A percentile compares a stretch with the other conserved stretches of the same genome.
phyloP scores from a whole-genome alignment of 2,888 invertebrate species.

The Biston betularia region DNA sequence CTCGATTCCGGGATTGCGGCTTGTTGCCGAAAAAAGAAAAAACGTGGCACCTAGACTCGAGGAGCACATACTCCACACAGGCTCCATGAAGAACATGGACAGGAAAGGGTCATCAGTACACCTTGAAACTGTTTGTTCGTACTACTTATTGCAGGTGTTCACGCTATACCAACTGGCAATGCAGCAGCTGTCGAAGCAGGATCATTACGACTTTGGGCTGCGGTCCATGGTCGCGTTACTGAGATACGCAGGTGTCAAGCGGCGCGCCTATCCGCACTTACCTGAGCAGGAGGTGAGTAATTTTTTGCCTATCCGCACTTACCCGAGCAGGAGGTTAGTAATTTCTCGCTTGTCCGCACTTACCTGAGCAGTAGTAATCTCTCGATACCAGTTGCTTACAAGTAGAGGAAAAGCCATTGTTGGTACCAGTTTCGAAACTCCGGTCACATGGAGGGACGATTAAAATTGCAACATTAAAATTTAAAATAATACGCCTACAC shows the following conservation, averaged over 20 bases:
- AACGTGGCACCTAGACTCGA: too few species aligned
- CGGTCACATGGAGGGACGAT: too few species aligned
- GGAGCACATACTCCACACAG: too few species aligned
- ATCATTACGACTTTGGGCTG: conserved; percentile 96
- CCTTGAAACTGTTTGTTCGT: background rate
- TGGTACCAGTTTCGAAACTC: too few species aligned
- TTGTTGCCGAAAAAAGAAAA: too few species aligned
- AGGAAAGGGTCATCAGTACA: too few species aligned
- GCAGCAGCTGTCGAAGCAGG: conserved; percentile 95
- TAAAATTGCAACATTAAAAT: too few species aligned
- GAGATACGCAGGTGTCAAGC: conserved; percentile 93
- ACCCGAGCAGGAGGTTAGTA: conserved; percentile 90
- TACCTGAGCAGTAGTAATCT: conserved; percentile 87
- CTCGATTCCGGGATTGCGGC: too few species aligned
- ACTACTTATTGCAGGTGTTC: conserved; percentile 84
- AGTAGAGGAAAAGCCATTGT: too few species aligned
- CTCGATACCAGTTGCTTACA: background rate
- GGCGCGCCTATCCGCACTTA: conserved; percentile 88
- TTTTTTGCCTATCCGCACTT: conserved; percentile 65
- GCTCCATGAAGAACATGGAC: too few species aligned
- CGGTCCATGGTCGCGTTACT: conserved; percentile 94
- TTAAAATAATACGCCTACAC: too few species aligned
- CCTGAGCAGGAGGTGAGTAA: conserved; percentile 90
- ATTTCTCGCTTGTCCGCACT: conserved; percentile 51
- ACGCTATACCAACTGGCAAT: conserved; percentile 93